Conservation (phyloP, 2,797 vertebrate species). For the Gymnothorax javanicus region DNA sequence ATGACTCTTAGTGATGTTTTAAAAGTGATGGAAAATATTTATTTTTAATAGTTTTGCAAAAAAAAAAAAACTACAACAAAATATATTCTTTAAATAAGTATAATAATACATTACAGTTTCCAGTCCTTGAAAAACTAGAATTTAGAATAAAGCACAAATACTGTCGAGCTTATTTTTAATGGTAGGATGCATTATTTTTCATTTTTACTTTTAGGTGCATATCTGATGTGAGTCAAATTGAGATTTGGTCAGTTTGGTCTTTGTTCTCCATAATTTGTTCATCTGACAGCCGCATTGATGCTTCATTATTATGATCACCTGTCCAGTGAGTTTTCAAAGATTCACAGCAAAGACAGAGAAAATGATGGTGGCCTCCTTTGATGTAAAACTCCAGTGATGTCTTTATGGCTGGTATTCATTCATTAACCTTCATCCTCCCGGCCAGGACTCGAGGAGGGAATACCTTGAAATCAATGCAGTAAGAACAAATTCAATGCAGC, state of each 20-base stretch:
- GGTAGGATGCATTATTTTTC: background rate
- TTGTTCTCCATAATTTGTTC: background rate
- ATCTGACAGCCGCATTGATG: background rate
- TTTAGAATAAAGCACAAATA: too few relatives aligned
- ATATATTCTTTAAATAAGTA: too few relatives aligned
- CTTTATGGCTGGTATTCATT: slow-evolving; percentile 24
- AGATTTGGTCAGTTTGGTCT: background rate
- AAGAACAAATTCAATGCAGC: too few relatives aligned
- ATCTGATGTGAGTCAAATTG: slow-evolving; percentile 4
- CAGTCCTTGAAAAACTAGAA: too few relatives aligned
- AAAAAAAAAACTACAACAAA: too few relatives aligned
- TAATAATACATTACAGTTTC: too few relatives aligned
- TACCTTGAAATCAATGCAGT: too few relatives aligned
- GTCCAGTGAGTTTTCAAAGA: background rate
- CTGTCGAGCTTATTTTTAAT: background rate
- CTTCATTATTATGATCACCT: background rate
- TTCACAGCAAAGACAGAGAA: background rate
- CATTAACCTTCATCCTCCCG: background rate
- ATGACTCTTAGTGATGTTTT: background rate
- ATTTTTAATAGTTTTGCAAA: background rate
- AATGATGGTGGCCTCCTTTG: background rate
- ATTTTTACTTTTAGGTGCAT: background rate
- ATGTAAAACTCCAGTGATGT: slow-evolving; percentile 5
- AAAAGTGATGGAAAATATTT: slow-evolving; percentile 1
- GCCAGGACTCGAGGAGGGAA: too few relatives aligned